Evolutionary conservation across 1,140 invertebrate genomes (phyloP), one percentile per base, ranked within the genome.

Genomic region (Drusus annulatus): DNA sequence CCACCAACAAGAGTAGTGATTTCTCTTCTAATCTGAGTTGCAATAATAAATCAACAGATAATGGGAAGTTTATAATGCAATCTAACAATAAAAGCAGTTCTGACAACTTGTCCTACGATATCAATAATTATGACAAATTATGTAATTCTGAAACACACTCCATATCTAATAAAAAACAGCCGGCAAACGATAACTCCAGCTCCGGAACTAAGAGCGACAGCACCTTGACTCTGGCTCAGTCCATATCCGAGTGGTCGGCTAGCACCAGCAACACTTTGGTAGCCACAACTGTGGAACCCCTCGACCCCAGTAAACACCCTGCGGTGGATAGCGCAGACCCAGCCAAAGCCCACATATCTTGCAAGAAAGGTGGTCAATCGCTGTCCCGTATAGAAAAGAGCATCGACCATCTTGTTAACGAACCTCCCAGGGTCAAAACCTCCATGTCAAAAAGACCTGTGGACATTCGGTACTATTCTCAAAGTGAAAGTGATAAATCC

Each of bases 161-260:
- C 28, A 85, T 88, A 73, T 90, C 89, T 5, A 45, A 45, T 2
- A 86, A 87, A 80, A 90, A 89, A 85, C 85, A 86, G 6, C 83
- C 89, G 8, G 88, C 68, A 21, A 81, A 90, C 83, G 88, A 88
- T 84, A 82, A 82, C 81, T 84, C 83, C 10, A 90, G 91, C 78
- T 92, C 92, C 7, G 91, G 91, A 10, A 92, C 91, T 17, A 92
- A 92, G 84, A 92, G 91, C 84, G 91, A 92, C 84, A 92, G 91
- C 52, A 92, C 91, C 16, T 82, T 92, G 69, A 92, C 91, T 0
- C 83, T 92, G 84, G 91, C 91, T 31, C 91, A 92, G 63, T 92
- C 91, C 10, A 91, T 92, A 81, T 92, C 91, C 19, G 91, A 92
- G 79, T 92, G 91, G 91, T 92, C 91, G 13, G 91, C 91, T 0